Base-by-base conservation (phyloP, 1,140 invertebrate genomes). In the Drosophila oshimai region DNA sequence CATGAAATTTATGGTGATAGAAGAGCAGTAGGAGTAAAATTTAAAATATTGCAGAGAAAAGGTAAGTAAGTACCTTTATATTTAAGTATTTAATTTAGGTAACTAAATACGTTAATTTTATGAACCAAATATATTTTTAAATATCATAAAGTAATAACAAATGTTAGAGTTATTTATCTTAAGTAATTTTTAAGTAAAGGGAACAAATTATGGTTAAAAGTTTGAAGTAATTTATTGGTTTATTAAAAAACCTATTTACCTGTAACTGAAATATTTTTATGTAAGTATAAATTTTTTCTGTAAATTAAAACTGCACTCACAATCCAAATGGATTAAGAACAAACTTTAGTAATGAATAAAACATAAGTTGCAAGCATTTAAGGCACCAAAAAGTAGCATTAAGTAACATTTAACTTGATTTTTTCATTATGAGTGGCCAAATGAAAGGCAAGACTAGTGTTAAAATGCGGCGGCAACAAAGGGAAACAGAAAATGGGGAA, bases 341-440 rank as follows among this genome's bases (percentile, higher is more conserved):
- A 31, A 41, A 61, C 33, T 15, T 47, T n/a, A 17, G 12, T 34
- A 18, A 41, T 49, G 36, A 70, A 58, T 49, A 47, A 70, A 31
- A 29, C 34, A 58, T 24, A 58, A 61, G 64, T 54, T 17, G 18
- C 51, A 51, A 20, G 67, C 36, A 31, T 71, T 71, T 70, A 50
- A 44, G 31, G 22, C 34, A 3, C 18, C 24, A 26, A 18, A 33
- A 28, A 24, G 46, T 12, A 46, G 24, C 41, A 46, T 28, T 61
- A 62, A 49, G 45, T 33, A 39, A 61, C 54, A 45, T 61, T 71
- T 37, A 44, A 29, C 18, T 58, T 33, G 20, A 39, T 62, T 47
- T 65, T 64, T 49, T 49, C n/a, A 36, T 39, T 64, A 31, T 39
- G 34, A 65, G 37, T 31, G 58, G 26, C 6, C 28, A 22, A 46